These are phyloP conservation scores for Drosophila athabasca DNA, from an alignment of 1,140 invertebrate species.

Conservation along the genomic window DNA sequence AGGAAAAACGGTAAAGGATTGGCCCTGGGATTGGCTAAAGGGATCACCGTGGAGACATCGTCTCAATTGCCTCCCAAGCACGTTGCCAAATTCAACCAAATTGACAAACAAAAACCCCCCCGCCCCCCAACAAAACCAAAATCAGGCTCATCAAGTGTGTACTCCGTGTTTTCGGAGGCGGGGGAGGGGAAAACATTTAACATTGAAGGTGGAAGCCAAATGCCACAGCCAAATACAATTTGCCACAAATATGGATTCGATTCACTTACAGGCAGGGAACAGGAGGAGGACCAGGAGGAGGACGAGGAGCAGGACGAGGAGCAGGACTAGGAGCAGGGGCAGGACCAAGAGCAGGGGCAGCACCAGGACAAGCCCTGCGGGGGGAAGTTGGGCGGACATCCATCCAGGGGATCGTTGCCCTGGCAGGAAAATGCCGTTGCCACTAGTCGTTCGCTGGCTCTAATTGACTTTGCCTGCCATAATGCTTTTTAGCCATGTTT, in stretches of 20 bases:
- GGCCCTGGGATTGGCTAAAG: slow-evolving; percentile 36
- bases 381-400: too few relatives aligned
- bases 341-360: too few relatives aligned
- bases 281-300: background rate
- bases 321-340: too few relatives aligned
- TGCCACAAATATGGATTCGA: slow-evolving; percentile 61
- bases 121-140: slow-evolving; percentile 9
- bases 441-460: slow-evolving; percentile 32
- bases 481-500: slow-evolving; percentile 73
- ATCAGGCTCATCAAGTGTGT: slow-evolving; percentile 52
- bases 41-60: slow-evolving; percentile 56
- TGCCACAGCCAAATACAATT: slow-evolving; percentile 70
- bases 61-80: slow-evolving; percentile 45
- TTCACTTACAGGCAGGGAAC: slow-evolving; percentile 42
- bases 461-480: slow-evolving; percentile 73
- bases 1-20: slow-evolving; percentile 31
- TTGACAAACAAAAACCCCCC: slow-evolving; percentile 67
- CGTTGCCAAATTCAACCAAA: slow-evolving; percentile 62
- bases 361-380: too few relatives aligned
- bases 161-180: slow-evolving; percentile 7
- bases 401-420: slow-evolving; percentile 11
- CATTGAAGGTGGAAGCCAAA: slow-evolving; percentile 45
- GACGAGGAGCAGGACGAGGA: too few relatives aligned
- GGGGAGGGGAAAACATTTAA: background rate
- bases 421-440: slow-evolving; percentile 17